A percentile compares a stretch with the other conserved stretches of the same genome.
Evolutionary conservation across 2,797 vertebrate genomes (phyloP).

Genomic region (Argyrosomus regius): DNA sequence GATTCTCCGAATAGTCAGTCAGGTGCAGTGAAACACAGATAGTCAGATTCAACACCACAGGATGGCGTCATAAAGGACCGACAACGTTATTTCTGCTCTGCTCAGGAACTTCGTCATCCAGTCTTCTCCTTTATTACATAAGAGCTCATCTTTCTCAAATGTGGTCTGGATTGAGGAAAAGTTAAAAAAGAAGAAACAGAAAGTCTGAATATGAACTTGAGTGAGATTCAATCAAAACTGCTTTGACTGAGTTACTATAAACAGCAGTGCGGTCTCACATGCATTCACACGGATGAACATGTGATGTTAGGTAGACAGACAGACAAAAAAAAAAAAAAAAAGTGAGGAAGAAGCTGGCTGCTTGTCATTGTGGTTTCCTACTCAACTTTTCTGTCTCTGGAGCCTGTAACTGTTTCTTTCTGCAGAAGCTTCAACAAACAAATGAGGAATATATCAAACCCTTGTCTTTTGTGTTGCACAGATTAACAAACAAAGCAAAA

Average conservation of each 20-base stretch:
- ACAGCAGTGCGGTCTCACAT: slow-evolving; percentile 1
- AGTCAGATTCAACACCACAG: slow-evolving; percentile 8
- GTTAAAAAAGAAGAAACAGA: slow-evolving; percentile 21
- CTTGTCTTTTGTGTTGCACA: background rate
- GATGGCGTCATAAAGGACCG: background rate
- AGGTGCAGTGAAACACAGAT: slow-evolving; percentile 6
- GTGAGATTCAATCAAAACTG: background rate
- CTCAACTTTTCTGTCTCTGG: slow-evolving; percentile 32
- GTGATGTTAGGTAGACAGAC: slow-evolving; percentile 15
- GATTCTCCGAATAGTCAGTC: background rate
- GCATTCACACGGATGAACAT: slow-evolving; percentile 25
- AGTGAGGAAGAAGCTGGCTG: slow-evolving; percentile 14
- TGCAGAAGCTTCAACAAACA: background rate
- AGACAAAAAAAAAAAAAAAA: slow-evolving; percentile 24
- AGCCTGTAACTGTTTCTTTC: slow-evolving; percentile 1
- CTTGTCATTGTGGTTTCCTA: slow-evolving; percentile 52
- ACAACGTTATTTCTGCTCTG: background rate
- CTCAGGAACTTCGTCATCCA: slow-evolving; percentile 23
- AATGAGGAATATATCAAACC: background rate
- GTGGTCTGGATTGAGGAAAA: slow-evolving; percentile 10
- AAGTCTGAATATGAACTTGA: slow-evolving; percentile 15
- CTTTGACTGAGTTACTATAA: slow-evolving; percentile 18
- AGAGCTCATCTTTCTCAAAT: slow-evolving; percentile 17
- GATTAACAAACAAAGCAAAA: slow-evolving; percentile 7
- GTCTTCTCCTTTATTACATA: slow-evolving; percentile 29